phyloP scores from a whole-genome alignment of 2,797 vertebrate species.

The Esox lucius region DNA sequence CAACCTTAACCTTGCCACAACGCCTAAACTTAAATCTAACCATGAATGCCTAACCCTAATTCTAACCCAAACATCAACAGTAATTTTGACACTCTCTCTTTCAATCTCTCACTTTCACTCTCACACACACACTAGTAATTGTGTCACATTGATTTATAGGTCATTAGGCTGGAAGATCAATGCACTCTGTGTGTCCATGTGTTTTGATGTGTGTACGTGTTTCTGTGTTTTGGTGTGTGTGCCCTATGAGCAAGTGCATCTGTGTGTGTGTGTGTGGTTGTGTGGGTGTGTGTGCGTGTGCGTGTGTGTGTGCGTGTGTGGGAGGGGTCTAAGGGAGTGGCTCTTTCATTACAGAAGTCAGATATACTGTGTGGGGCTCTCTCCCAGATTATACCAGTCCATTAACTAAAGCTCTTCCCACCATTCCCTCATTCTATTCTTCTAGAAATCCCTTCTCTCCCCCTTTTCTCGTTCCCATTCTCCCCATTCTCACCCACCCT shows the following conservation, averaged over 20 bases:
- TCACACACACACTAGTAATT: not conserved
- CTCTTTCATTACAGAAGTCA: not conserved
- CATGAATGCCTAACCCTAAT: no score
- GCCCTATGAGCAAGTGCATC: not conserved
- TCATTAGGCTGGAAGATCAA: not conserved
- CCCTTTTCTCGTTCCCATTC: not conserved
- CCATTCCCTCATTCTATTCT: no score
- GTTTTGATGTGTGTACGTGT: slow-evolving; percentile 2
- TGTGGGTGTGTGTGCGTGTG: no score
- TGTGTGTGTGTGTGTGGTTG: not conserved
- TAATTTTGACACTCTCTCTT: no score
- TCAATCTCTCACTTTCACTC: no score
- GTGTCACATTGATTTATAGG: not conserved
- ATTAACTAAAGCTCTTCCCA: not conserved
- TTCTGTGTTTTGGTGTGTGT: not conserved
- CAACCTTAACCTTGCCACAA: no score
- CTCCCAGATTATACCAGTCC: not conserved
- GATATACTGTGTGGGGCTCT: not conserved
- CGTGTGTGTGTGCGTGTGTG: not conserved
- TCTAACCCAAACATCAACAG: no score
- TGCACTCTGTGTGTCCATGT: not conserved
- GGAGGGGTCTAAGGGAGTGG: no score
- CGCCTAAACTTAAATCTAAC: no score
- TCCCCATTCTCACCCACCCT: not conserved
- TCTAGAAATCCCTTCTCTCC: no score